Conservation (phyloP, 2,113 vertebrate genomes). For the Onychostruthus taczanowskii region DNA sequence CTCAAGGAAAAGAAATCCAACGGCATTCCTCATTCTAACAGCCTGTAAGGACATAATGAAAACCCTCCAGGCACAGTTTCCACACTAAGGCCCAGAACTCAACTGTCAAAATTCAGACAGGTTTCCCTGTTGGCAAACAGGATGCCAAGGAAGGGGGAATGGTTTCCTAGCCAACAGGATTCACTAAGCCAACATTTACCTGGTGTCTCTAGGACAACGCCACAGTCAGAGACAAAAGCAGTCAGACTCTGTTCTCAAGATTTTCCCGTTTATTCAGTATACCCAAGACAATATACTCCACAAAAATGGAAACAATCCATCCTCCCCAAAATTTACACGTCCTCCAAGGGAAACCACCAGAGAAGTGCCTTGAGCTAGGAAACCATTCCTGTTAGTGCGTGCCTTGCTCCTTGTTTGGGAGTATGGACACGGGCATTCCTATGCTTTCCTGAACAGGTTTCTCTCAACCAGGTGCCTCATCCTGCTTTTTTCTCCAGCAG, state of each 20-base stretch:
- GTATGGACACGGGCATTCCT: fast-evolving
- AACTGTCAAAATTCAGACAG: background rate
- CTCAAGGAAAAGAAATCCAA: background rate
- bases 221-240: background rate
- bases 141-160: background rate
- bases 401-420: background rate
- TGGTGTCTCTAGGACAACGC: background rate
- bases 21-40: background rate
- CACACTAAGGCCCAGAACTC: background rate
- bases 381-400: background rate
- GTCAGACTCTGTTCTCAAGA: background rate
- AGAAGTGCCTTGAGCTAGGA: background rate
- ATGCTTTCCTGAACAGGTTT: background rate
- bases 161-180: background rate
- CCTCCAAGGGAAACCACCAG: background rate
- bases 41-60: background rate
- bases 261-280: background rate
- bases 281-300: background rate
- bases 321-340: background rate
- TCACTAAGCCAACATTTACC: background rate
- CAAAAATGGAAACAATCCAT: background rate
- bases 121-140: background rate
- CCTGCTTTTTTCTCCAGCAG: background rate
- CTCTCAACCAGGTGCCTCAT: background rate
- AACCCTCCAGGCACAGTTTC: background rate